A percentile compares a stretch with the other conserved stretches of the same genome.
Evolutionary conservation across 2,797 vertebrate species (phyloP).

Genomic region (Paramormyrops hopkinsi): DNA sequence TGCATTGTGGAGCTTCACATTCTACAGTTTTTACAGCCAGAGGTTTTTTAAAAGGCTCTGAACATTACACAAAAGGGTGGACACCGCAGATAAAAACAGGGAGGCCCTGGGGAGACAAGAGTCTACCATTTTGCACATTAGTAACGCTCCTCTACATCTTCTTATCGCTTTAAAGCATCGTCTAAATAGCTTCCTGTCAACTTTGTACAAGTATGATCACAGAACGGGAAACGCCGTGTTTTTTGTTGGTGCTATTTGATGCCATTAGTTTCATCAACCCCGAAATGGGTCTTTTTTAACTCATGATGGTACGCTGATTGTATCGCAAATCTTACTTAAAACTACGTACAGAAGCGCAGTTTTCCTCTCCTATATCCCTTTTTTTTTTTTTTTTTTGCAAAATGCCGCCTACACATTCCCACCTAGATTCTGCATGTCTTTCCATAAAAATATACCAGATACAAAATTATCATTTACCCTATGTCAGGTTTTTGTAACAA

Average conservation of each 20-base stretch:
- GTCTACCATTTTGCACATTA: not conserved
- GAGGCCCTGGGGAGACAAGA: not conserved
- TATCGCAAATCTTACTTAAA: not conserved
- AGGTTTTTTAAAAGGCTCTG: not conserved
- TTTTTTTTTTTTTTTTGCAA: not conserved
- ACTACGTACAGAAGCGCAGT: not conserved
- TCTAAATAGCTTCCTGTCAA: constrained; percentile 12
- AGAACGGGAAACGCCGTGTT: constrained; percentile 13
- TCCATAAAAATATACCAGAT: not conserved
- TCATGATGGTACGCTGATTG: not conserved
- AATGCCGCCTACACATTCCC: not conserved
- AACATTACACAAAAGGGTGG: not conserved
- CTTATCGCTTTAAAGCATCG: constrained; percentile 17
- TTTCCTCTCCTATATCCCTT: not conserved
- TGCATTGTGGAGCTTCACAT: not conserved
- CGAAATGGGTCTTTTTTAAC: not conserved
- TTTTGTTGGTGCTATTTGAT: not conserved
- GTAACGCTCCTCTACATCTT: not conserved
- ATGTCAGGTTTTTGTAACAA: not conserved
- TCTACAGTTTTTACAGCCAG: not conserved
- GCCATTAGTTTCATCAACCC: not conserved
- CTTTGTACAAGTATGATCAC: constrained; percentile 13
- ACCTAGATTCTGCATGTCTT: not conserved
- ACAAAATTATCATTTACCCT: not conserved
- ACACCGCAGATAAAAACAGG: not conserved